Base-by-base conservation (phyloP, 2,888 invertebrate genomes). In the Nomada flava region DNA sequence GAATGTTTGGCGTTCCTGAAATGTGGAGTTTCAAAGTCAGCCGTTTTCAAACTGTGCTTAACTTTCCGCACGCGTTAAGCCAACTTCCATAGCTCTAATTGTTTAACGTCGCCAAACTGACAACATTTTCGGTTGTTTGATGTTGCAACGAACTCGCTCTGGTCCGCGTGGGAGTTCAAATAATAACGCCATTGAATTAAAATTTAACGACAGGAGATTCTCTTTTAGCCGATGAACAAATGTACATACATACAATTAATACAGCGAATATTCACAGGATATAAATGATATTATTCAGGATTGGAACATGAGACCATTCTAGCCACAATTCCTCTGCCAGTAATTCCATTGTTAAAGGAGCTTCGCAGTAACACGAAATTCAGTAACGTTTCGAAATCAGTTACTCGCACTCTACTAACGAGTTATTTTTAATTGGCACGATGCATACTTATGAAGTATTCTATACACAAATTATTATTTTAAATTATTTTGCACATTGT, bases 41-140 rank as follows among this genome's bases (percentile, higher is more conserved):
- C 26, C 50, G 60, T 50, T 60, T 60, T 4, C 50, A 44, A 67
- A 67, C 52, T 70, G 44, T 55, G 65, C 79, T 70, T 65, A 59
- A 68, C 69, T 69, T 73, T 81, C 29, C 42, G n/a, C 47, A 5
- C 55, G 42, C 59, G 77, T 78, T 80, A 57, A 10, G 23, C 29
- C 52, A 72, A 63, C 57, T 72, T 63, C 13, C 42, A 42, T 23
- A 23, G n/a, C 50, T 29, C 64, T 63, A 63, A 77, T 71, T 62
- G 50, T 67, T 55, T 62, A 74, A 70, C 44, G 20, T 47, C 50
- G 13, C 11, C 64, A 10, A 23, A 26, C 44, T 36, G 57, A 55
- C 73, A 53, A 53, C 44, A 63, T 80, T 72, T 67, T 26, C 65
- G 3, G 26, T n/a, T 15, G 59, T 77, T 79, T 62, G 47, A 60